phyloP scores from a whole-genome alignment of 2,113 vertebrate species.

The Podarcis cretensis region DNA sequence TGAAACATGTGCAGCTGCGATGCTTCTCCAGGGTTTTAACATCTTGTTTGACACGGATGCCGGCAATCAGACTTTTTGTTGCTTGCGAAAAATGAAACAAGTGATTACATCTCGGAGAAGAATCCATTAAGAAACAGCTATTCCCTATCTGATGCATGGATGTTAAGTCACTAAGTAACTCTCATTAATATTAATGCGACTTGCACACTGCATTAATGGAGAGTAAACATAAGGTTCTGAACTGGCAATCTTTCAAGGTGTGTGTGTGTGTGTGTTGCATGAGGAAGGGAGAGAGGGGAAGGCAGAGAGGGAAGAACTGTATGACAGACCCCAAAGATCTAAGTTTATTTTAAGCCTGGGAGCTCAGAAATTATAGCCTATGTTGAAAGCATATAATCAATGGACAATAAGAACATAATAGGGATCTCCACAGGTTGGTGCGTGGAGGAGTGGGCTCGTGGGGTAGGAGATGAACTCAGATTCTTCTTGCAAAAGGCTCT shows the following conservation, averaged over 20 bases:
- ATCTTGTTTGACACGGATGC: neutral
- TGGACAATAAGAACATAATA: neutral
- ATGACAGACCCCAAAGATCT: neutral
- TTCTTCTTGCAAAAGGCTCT: neutral
- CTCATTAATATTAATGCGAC: slow-evolving; percentile 22
- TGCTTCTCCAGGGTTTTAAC: neutral
- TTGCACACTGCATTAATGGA: slow-evolving; percentile 21
- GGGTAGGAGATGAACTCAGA: too few species aligned
- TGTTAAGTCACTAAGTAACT: slow-evolving; percentile 1
- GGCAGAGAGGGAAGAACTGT: neutral
- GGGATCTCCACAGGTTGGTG: neutral
- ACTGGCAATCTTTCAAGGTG: slow-evolving; percentile 23
- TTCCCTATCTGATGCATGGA: neutral
- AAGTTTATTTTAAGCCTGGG: slow-evolving; percentile 24
- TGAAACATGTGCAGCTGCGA: neutral
- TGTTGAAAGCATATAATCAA: neutral
- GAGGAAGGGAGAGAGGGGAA: neutral
- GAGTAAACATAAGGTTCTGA: slow-evolving; percentile 18
- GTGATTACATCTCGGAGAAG: neutral
- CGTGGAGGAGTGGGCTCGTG: neutral
- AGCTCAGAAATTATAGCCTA: slow-evolving; percentile 12
- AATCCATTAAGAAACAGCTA: neutral
- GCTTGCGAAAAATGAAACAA: neutral
- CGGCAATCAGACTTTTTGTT: slow-evolving; percentile 7
- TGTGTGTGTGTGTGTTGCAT: neutral